A percentile compares a stretch with the other conserved stretches of the same genome.
These are phyloP conservation scores for Andrena hattorfiana DNA, from an alignment of 2,888 invertebrate genomes.

Conservation along the genomic window DNA sequence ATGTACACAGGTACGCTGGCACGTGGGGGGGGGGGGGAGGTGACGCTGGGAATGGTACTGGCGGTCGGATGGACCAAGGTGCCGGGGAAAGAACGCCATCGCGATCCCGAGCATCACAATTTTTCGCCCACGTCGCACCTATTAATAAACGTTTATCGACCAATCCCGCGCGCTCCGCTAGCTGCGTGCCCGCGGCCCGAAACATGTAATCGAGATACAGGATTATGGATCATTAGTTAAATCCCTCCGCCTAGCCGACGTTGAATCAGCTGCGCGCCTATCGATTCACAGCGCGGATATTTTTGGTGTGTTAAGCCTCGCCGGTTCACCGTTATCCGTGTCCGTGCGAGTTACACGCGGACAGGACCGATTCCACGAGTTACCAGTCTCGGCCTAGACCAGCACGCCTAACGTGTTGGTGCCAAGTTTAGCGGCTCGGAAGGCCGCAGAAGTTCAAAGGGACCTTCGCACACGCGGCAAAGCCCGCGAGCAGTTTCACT, in stretches of 20 bases:
- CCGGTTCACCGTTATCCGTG: conserved; percentile 45
- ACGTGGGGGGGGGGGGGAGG: conserved; percentile 23
- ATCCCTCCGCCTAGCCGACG: conserved; percentile 46
- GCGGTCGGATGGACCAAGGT: conserved; percentile 16
- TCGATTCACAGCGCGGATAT: conserved; percentile 53
- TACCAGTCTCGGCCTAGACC: background rate
- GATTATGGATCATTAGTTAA: conserved; percentile 63
- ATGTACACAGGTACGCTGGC: conserved; percentile 4
- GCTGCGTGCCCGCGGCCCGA: conserved; percentile 39
- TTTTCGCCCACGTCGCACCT: conserved; percentile 19
- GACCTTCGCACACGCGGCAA: conserved; percentile 39
- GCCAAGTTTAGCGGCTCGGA: conserved; percentile 30
- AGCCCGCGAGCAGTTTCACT: conserved; percentile 44
- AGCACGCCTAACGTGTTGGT: conserved; percentile 24
- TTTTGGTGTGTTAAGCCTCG: conserved; percentile 40
- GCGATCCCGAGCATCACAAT: background rate
- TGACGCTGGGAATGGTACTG: background rate
- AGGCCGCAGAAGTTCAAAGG: conserved; percentile 42
- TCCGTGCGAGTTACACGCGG: conserved; percentile 32
- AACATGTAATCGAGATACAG: conserved; percentile 58
- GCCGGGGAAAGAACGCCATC: background rate
- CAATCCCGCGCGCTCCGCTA: conserved; percentile 39
- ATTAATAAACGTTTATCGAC: conserved; percentile 54
- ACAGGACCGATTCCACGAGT: conserved; percentile 4
- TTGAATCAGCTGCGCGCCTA: conserved; percentile 56